These are phyloP conservation scores for Orientallactaga bullata DNA, from an alignment of 2,113 vertebrate species.

Conservation along the genomic window DNA sequence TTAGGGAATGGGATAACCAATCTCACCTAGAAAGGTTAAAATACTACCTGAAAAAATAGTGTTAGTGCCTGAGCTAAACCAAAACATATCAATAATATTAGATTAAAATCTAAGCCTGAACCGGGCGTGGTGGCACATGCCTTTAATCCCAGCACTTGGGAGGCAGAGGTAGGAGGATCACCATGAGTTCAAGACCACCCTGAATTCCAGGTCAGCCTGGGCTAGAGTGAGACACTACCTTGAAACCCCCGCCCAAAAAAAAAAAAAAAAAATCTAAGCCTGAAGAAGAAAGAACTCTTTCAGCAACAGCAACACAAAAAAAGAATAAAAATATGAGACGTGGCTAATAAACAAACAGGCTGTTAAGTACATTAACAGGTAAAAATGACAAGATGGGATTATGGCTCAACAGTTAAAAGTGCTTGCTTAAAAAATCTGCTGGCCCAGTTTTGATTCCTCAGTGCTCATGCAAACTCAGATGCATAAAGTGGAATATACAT, in stretches of 20 bases:
- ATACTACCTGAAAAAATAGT: not conserved
- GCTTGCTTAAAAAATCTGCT: not conserved
- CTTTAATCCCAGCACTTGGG: too few species aligned
- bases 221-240: too few species aligned
- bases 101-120: slow-evolving; percentile 31
- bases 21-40: not conserved
- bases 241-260: too few species aligned
- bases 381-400: not conserved
- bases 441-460: not conserved
- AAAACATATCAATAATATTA: not conserved
- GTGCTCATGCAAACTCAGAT: not conserved
- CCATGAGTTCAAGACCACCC: too few species aligned
- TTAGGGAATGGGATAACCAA: not conserved
- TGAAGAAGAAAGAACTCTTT: too few species aligned
- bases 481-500: too few species aligned
- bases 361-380: not conserved
- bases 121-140: too few species aligned
- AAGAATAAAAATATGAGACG: not conserved
- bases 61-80: not conserved
- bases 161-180: too few species aligned
- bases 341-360: not conserved
- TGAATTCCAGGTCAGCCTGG: too few species aligned
- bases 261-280: too few species aligned
- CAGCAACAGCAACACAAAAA: not conserved
- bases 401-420: too few species aligned